phyloP scores from a whole-genome alignment of 2,888 invertebrate genomes.

The Diarsia dahlii region DNA sequence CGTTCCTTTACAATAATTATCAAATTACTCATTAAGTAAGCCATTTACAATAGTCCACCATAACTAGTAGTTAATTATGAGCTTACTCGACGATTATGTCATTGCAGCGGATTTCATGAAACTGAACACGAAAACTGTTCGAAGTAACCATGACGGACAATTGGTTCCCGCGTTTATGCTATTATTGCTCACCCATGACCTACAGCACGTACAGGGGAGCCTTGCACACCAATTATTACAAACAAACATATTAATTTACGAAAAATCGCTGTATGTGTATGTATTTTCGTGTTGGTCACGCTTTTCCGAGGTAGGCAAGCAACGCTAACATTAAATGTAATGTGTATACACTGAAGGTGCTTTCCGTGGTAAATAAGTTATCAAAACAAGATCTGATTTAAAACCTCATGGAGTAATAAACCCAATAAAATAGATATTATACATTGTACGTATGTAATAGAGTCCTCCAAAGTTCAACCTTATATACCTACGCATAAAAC shows the following conservation, averaged over 20 bases:
- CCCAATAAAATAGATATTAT: not conserved
- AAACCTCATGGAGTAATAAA: not conserved
- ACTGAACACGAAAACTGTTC: conserved; percentile 63
- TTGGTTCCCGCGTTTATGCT: conserved; percentile 79
- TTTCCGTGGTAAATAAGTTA: conserved; percentile 7
- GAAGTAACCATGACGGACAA: conserved; percentile 74
- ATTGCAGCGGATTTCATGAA: conserved; percentile 68
- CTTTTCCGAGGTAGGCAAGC: conserved; percentile 38
- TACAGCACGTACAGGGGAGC: conserved; percentile 66
- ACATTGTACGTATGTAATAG: not conserved
- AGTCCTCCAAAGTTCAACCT: not conserved
- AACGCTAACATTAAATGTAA: conserved; percentile 3
- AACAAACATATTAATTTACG: conserved; percentile 68
- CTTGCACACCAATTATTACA: conserved; percentile 77
- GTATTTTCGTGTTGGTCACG: conserved; percentile 50
- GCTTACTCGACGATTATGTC: conserved; percentile 75
- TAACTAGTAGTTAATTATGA: conserved; percentile 61
- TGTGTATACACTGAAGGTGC: conserved; percentile 48
- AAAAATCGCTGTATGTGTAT: conserved; percentile 56
- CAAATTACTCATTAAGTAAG: conserved; percentile 49
- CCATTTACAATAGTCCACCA: conserved; percentile 46
- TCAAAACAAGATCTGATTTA: conserved; percentile 2
- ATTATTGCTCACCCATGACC: conserved; percentile 81
- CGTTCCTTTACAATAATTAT: conserved; percentile 49
- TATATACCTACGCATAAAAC: conserved; percentile 11